Base-by-base conservation (phyloP, 2,797 vertebrate species). In the Hippocampus kuda region DNA sequence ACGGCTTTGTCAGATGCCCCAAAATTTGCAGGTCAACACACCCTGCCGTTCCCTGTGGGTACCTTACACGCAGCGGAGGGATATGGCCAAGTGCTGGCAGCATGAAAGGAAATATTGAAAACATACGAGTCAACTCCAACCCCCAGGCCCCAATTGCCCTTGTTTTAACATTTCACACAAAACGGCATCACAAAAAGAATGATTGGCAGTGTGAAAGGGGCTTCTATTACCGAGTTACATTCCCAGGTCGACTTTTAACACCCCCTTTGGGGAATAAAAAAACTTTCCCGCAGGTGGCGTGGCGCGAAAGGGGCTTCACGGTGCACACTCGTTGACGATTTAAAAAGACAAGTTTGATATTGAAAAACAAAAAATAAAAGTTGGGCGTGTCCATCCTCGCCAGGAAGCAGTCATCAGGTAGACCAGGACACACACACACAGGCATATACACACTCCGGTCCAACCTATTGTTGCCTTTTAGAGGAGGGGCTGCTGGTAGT, bases 401-500 rank as follows among this genome's bases (percentile, higher is more conserved):
- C 10, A 42, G 5, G 60, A 42, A 66, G 44, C 26, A 53, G 48
- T 27, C 65, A 27, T 34, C 27, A 24, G 27, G 27, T 30, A 44
- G 34, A 18, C 6, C 41, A 2, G 22, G 18, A 66, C 42, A 34
- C 15, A 66, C 24, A 49, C 46, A 66, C n/a, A 24, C 11, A 42
- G n/a, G n/a, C 12, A 48, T 10, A n/a, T 22, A 51, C 22, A 10
- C 46, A 66, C 27, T 15, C 20, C 3, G 24, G 27, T 27, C 18
- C 10, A 53, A 38, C 27, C 18, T 30, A 41, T 30, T 57, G n/a
- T 30, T 42, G 24, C 56, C 60, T 83, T 38, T 90, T 84, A 98
- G 68, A 99, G 92, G 69, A 99, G 93, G 70, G 95, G 97, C 81
- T 98, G 96, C 80, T 95, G 96, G 9, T 95, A 98, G 84, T 93